phyloP scores from a whole-genome alignment of 2,888 invertebrate genomes.

The Arge pagana region DNA sequence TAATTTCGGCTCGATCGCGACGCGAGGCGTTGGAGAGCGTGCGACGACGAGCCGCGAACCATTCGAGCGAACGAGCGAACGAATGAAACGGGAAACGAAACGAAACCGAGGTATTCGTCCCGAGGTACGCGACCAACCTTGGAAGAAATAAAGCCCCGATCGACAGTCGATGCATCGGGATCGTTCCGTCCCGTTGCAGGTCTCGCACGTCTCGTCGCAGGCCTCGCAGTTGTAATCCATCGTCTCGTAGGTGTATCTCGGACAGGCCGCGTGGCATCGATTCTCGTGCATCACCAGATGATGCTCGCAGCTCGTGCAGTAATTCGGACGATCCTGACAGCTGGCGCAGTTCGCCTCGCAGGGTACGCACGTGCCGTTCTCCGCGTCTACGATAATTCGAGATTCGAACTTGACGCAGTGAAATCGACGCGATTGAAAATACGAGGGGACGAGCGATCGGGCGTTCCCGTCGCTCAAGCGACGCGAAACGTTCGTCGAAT shows the following conservation, averaged over 20 bases:
- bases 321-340: slow-evolving; percentile 80
- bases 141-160: slow-evolving; percentile 70
- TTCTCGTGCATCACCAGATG: slow-evolving; percentile 82
- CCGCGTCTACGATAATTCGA: slow-evolving; percentile 62
- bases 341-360: slow-evolving; percentile 87
- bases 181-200: slow-evolving; percentile 78
- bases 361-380: slow-evolving; percentile 78
- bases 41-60: no score
- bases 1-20: no score
- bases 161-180: slow-evolving; percentile 83
- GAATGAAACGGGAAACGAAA: no score
- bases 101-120: no score
- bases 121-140: no score
- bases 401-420: slow-evolving; percentile 1
- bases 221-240: slow-evolving; percentile 83
- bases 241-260: slow-evolving; percentile 80
- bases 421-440: not conserved
- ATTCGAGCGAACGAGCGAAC: no score
- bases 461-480: not conserved
- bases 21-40: no score
- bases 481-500: not conserved
- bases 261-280: slow-evolving; percentile 83
- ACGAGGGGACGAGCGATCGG: not conserved
- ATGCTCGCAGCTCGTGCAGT: slow-evolving; percentile 87
- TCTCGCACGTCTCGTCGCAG: slow-evolving; percentile 80